Evolutionary conservation across 2,113 vertebrate species (phyloP).

Genomic region (Mus spicilegus): DNA sequence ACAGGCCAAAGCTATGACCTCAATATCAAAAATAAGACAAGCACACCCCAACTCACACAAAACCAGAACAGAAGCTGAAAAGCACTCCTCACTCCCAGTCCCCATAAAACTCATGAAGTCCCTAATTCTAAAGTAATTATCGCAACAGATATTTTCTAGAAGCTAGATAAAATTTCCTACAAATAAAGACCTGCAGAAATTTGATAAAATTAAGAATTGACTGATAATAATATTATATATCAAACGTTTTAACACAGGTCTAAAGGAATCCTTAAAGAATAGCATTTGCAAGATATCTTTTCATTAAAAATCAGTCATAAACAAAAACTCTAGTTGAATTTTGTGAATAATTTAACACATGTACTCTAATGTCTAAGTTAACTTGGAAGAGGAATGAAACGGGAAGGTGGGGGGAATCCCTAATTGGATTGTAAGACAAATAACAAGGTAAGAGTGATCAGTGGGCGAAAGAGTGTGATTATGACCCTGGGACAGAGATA

Average conservation of each 20-base stretch:
- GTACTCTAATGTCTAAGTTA: background rate
- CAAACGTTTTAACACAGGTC: background rate
- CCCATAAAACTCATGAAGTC: background rate
- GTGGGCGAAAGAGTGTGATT: background rate
- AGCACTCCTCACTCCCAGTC: background rate
- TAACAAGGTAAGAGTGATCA: background rate
- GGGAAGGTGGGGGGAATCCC: background rate
- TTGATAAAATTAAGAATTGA: background rate
- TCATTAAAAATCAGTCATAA: background rate
- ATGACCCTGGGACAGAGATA: background rate
- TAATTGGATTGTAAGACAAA: background rate
- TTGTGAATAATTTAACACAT: slow-evolving; percentile 15
- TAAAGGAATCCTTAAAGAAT: background rate
- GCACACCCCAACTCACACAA: background rate
- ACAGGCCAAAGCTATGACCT: background rate
- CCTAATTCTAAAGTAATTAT: slow-evolving; percentile 1
- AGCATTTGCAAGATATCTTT: slow-evolving; percentile 8
- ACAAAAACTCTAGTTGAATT: slow-evolving; percentile 20
- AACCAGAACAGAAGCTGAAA: slow-evolving; percentile 19
- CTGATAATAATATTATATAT: background rate
- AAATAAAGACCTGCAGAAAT: background rate
- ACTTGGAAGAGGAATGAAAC: background rate
- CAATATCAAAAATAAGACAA: background rate
- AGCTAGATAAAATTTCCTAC: background rate
- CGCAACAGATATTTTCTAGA: background rate